Conservation (phyloP, 2,113 vertebrate genomes). For the Zosterops lateralis region DNA sequence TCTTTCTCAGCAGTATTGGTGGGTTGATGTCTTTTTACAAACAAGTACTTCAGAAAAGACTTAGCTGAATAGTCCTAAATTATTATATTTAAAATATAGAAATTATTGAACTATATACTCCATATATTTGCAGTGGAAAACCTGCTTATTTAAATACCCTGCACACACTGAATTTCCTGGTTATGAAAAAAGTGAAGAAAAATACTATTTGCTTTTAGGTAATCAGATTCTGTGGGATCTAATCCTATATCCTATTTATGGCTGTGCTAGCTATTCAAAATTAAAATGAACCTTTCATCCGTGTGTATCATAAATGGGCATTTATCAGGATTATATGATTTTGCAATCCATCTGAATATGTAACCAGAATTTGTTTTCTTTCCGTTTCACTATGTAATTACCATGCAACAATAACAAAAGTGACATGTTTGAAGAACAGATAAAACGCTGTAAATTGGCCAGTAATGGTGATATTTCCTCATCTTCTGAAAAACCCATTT, state of each 20-base stretch:
- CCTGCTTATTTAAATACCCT: constrained; percentile 42
- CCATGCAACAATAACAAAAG: constrained; percentile 98
- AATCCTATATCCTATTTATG: constrained; percentile 93
- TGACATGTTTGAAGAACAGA: constrained; percentile 99
- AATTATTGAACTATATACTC: neutral
- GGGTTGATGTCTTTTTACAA: constrained; percentile 2
- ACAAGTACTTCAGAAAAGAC: neutral
- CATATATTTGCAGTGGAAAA: constrained; percentile 22
- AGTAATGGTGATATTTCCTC: constrained; percentile 99
- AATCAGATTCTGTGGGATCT: constrained; percentile 91
- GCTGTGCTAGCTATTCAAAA: constrained; percentile 88
- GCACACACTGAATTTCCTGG: constrained; percentile 33
- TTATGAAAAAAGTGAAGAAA: constrained; percentile 68
- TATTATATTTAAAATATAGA: constrained; percentile 15
- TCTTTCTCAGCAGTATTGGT: neutral
- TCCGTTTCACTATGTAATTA: constrained; percentile 91
- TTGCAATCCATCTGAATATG: constrained; percentile 86
- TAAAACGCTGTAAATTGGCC: constrained; percentile 99
- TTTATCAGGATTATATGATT: constrained; percentile 95
- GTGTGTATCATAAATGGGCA: constrained; percentile 90
- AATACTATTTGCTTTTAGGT: constrained; percentile 86
- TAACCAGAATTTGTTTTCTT: constrained; percentile 83
- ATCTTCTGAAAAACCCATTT: constrained; percentile 99
- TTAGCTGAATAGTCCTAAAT: neutral
- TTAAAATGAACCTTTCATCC: constrained; percentile 96